Base-by-base conservation (phyloP, 2,797 vertebrate species). In the Acipenser ruthenus region DNA sequence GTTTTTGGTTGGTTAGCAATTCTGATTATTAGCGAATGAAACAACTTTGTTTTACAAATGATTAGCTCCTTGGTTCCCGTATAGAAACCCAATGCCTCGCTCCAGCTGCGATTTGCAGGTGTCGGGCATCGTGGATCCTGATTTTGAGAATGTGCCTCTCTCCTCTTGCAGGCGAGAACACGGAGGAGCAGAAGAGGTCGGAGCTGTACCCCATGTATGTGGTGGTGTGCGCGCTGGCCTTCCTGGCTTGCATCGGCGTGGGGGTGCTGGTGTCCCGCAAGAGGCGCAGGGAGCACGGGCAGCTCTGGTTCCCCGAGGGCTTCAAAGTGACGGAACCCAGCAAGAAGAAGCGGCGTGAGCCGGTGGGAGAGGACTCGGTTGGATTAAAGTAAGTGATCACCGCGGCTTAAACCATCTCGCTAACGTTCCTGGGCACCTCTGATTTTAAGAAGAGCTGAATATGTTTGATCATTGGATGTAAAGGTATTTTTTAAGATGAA, bases 221-320 rank as follows among this genome's bases (percentile, higher is more conserved):
- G 86, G 92, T 88, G 10, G 81, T 86, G 72, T 91, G 80, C 0
- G 87, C 77, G 0, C 68, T 95, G 6, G 81, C 89, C 53, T 72
- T 97, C 71, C 78, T 97, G 66, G 86, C 88, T 70, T 92, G 91
- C 67, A 79, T 92, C 6, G 90, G 85, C 2, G 88, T 94, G 9
- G 96, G 96, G 23, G 94, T 99, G 68, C 89, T 99, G 79, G 91
- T 92, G 50, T 94, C 93, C 60, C 93, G 93, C 8, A 96, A 95
- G 82, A 92, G 97, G 1, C 93, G 94, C 65, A 88, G 95, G 15
- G 95, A 98, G 78, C 95, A 98, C 49, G 96, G 97, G 52, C 95
- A 96, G 77, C 94, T 99, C 6, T 99, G 97, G 97, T 95, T 98
- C 85, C 97, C 97, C 0, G 97, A 99, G 75, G 97, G 96, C 71